Base-by-base conservation (phyloP, 2,113 vertebrate genomes). In the Sander lucioperca region DNA sequence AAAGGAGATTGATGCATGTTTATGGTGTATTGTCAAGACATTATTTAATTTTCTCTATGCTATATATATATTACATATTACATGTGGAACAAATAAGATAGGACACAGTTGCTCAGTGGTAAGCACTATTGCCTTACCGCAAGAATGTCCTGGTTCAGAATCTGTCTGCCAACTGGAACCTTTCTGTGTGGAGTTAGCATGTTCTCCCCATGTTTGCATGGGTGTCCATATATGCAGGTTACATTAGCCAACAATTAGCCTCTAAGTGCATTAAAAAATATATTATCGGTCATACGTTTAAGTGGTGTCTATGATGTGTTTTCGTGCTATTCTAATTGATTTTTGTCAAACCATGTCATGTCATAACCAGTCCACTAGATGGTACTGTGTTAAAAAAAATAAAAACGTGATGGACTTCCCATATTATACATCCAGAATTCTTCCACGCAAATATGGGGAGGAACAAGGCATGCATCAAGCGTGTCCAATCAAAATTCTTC, bases 401-500 rank as follows among this genome's bases (percentile, higher is more conserved):
- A n/a, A 56, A 74, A 25, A 53, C 5, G 8, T 70, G 8, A 21
- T 11, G 39, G 39, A 43, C 39, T 43, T 43, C 39, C 39, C 39
- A 43, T 43, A 9, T 43, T 43, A 43, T 10, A 11, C 2, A 11
- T 43, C 39, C 39, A 43, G 11, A 43, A 43, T 43, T 23, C 25
- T n/a, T 16, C 14, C 39, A 30, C 21, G 13, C 58, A 48, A 50
- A 48, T 16, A 45, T 23, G 13, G 18, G 48, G 23, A 65, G n/a
- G 47, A 19, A 48, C n/a, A 39, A 48, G 39, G 9, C 65, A 10
- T 3, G 15, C 33, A 36, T n/a, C 7, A 30, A 2, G 33, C 3
- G 8, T 77, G 39, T 65, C 94, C 92, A 91, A 89, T 92, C 10
- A 61, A 66, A 87, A 73, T 36, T 57, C 59, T 30, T 45, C 54